Conservation (phyloP, 2,113 vertebrate species). For the Penelope pileata region DNA sequence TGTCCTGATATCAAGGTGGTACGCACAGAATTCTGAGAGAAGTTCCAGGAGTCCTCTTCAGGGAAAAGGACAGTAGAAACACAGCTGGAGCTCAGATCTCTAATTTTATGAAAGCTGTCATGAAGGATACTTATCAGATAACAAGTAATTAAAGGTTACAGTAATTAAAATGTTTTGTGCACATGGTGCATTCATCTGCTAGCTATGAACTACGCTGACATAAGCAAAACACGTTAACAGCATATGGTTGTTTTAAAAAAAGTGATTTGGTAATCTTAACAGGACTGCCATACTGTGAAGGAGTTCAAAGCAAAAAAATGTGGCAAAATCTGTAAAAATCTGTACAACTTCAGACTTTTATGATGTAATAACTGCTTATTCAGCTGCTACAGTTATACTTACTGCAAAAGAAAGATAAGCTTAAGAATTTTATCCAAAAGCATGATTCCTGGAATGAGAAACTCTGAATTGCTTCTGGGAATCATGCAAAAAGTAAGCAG, state of each 20-base stretch:
- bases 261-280: background rate
- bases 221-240: background rate
- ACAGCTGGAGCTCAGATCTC: background rate
- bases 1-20: background rate
- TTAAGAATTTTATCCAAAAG: slow-evolving; percentile 8
- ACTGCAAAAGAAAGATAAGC: slow-evolving; percentile 44
- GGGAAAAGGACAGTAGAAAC: background rate
- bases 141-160: background rate
- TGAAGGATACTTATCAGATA: background rate
- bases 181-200: background rate
- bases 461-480: slow-evolving; percentile 1
- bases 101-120: background rate
- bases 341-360: background rate
- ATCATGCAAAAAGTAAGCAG: background rate
- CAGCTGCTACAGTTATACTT: slow-evolving; percentile 46
- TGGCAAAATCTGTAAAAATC: slow-evolving; percentile 24
- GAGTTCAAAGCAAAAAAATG: slow-evolving; percentile 41
- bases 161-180: background rate
- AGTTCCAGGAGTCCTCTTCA: background rate
- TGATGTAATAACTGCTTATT: slow-evolving; percentile 47
- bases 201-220: background rate
- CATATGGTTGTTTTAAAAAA: background rate
- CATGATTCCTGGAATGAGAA: slow-evolving; percentile 4
- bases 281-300: background rate
- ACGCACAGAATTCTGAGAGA: background rate